These are phyloP conservation scores for Drosophila kanapiae DNA, from an alignment of 1,140 invertebrate species.

Conservation along the genomic window DNA sequence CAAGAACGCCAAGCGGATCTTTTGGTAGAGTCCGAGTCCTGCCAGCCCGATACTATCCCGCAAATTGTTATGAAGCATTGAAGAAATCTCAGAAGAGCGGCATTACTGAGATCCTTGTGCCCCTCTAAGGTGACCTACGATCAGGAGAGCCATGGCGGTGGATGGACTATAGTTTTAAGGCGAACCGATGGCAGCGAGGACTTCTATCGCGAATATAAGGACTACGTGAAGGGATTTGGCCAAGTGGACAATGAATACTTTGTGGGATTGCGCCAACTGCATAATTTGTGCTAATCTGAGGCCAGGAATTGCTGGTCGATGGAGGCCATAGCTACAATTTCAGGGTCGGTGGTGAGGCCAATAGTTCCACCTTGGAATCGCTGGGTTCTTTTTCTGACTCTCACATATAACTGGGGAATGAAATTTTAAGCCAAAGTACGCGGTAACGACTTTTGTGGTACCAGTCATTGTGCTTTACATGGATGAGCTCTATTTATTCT, in stretches of 20 bases:
- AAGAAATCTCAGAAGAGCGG: neutral
- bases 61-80: constrained; percentile 1
- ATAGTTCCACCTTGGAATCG: neutral
- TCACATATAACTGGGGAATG: neutral
- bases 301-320: neutral
- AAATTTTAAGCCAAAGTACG: neutral
- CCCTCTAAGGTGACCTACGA: constrained; percentile 1
- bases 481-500: no score
- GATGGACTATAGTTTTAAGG: constrained; percentile 4
- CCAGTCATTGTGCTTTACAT: no score
- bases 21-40: neutral
- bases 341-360: neutral
- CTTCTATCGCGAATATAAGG: neutral
- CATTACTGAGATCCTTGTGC: constrained; percentile 1
- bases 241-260: neutral
- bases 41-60: neutral
- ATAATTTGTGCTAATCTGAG: neutral
- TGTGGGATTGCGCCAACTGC: neutral
- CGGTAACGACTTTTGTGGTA: no score
- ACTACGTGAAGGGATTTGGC: neutral
- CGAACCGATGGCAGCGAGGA: constrained; percentile 9
- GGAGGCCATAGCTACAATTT: neutral
- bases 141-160: constrained; percentile 1
- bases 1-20: constrained; percentile 2
- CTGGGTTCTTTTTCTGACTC: neutral